Base-by-base conservation (phyloP, 2,888 invertebrate genomes). In the Chymomyza fuscimana region DNA sequence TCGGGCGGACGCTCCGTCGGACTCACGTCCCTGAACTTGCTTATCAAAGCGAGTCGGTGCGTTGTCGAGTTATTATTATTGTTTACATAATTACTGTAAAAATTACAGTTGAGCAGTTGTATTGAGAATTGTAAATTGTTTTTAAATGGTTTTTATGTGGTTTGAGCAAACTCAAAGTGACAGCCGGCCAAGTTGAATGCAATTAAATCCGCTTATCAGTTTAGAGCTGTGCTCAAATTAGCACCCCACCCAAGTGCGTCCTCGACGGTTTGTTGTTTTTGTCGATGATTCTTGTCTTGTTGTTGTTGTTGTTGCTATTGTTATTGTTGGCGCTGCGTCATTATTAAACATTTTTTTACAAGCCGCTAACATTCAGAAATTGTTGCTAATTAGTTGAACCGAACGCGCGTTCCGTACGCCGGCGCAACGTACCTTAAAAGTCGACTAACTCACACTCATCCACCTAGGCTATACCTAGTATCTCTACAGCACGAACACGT, bases 331-430 rank as follows among this genome's bases (percentile, higher is more conserved):
- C 67, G 76, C 22, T 51, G 54, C 19, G 61, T 78, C 40, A 77
- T 77, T 79, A 81, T 79, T 88, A 84, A 79, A 88, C 81, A 73
- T 77, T 81, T 62, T 46, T 85, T 85, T 85, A 85, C 85, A 88
- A 85, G 88, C 85, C 84, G 88, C 88, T 85, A 85, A 85, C 82
- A 81, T 59, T 83, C 83, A 76, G 77, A 85, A 85, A 88, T 84
- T 83, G 84, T 71, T 84, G 85, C 88, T 85, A 85, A 85, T 85
- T 85, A 88, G 85, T 67, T 74, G 78, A 77, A 77, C 75, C 69
- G 78, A 22, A 54, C 16, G 19, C 32, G 61, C 32, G 25, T 61
- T 40, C 65, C 79, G 88, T 84, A 83, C 88, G 86, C 81, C 86
- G 83, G 83, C 83, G 83, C 87, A 83, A 7, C 80, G 82, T 83